Evolutionary conservation across 2,797 vertebrate genomes (phyloP), one percentile per base, ranked within the genome.

Genomic region (Galaxias olidus): DNA sequence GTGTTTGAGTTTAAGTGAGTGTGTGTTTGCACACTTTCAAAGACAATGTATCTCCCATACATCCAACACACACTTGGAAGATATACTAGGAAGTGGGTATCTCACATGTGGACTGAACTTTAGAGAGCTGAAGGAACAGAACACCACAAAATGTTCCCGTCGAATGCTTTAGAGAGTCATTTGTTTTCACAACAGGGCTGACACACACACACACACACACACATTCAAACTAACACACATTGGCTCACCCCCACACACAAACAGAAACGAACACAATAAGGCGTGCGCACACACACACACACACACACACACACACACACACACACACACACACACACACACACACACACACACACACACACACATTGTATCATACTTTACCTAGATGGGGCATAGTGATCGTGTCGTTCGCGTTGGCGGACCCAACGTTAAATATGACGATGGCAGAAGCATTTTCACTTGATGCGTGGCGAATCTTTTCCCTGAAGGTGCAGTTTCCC

Each of bases 371-470:
- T 5, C 12, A 18, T 42, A 13, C 40, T 91, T 84, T 86, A 99
- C 97, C 97, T 86, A 86, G 69, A 52, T 98, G 91, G 12, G 94
- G 81, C 96, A 98, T 98, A 50, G 95, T 97, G 86, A 95, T 91
- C 86, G 96, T 99, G 66, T 97, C 95, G 79, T 97, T 98, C 68
- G 84, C 83, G 64, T 91, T 95, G 30, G 84, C 68, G 59, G 94
- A 89, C n/a, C 95, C 96, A 91, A 93, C 63, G 70, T 98, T 99
- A 69, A 95, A 98, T 75, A 99, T 94, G 73, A 98, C 95, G 74
- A 97, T 95, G 0, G 97, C 97, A 0, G 96, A 94, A 40, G 97
- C 96, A 86, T 98, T 98, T 76, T 95, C 93, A 4, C 86, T 82
- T 0, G 93, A 93, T 0, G 96, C 97, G 78, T 94, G 92, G 30